These are phyloP conservation scores for Isichthys henryi DNA, from an alignment of 2,113 vertebrate genomes.

Conservation along the genomic window DNA sequence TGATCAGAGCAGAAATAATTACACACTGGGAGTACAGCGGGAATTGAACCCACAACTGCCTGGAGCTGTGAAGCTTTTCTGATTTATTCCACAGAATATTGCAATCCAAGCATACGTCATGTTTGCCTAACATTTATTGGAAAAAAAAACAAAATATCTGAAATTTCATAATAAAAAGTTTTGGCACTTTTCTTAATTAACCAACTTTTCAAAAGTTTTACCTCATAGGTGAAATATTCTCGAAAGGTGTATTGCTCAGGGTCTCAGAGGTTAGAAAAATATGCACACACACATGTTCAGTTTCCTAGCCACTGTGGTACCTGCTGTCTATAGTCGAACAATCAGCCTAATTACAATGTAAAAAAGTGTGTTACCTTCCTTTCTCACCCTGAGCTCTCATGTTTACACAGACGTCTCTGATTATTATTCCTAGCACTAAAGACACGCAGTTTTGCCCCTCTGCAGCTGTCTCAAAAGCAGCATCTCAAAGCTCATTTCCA, in stretches of 20 bases:
- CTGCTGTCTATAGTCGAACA: neutral
- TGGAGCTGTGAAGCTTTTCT: neutral
- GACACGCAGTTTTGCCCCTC: constrained; percentile 30
- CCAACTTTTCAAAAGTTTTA: neutral
- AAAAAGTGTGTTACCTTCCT: neutral
- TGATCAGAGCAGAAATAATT: neutral
- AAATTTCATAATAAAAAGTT: neutral
- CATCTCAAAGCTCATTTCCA: constrained; percentile 40
- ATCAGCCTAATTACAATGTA: neutral
- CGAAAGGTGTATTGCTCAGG: neutral
- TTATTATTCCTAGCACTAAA: constrained; percentile 35
- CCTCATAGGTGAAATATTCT: neutral
- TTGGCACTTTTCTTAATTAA: neutral
- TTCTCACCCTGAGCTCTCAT: constrained; percentile 10
- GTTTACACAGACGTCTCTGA: constrained; percentile 32
- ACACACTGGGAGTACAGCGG: neutral
- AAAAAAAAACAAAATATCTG: neutral
- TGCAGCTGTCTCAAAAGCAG: constrained; percentile 29
- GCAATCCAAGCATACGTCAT: neutral
- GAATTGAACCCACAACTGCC: neutral
- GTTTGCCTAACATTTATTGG: neutral
- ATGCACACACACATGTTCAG: neutral
- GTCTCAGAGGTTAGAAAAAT: neutral
- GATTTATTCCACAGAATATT: neutral
- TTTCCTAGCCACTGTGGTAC: neutral